These are phyloP conservation scores for Drosophila repletoides DNA, from an alignment of 1,140 invertebrate genomes.

Conservation along the genomic window DNA sequence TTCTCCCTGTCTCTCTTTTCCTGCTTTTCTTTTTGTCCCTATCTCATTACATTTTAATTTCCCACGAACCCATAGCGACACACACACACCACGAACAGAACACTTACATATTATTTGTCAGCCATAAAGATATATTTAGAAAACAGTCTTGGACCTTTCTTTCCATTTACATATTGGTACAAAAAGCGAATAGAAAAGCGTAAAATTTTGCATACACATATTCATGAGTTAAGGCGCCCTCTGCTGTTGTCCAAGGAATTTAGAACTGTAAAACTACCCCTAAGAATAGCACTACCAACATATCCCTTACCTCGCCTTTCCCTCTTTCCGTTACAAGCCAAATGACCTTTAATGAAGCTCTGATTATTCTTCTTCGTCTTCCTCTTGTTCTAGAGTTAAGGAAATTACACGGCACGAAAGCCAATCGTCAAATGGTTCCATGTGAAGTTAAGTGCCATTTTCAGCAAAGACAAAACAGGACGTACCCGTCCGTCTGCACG, in stretches of 20 bases:
- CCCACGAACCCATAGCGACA: slow-evolving; percentile 18
- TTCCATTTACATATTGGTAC: slow-evolving; percentile 61
- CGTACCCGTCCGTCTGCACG: not conserved
- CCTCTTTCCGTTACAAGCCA: slow-evolving; percentile 26
- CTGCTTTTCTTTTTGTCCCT: slow-evolving; percentile 20
- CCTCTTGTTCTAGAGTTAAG: slow-evolving; percentile 1
- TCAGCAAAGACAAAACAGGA: slow-evolving; percentile 1
- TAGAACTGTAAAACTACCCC: slow-evolving; percentile 49
- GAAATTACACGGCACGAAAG: slow-evolving; percentile 60
- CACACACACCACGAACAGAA: no score
- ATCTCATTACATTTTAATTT: slow-evolving; percentile 6
- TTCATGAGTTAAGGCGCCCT: slow-evolving; percentile 33
- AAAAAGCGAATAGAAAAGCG: slow-evolving; percentile 28
- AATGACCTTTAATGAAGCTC: slow-evolving; percentile 67
- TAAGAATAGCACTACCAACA: slow-evolving; percentile 7
- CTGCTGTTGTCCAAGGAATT: slow-evolving; percentile 38
- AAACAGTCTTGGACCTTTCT: slow-evolving; percentile 35
- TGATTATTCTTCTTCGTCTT: slow-evolving; percentile 20
- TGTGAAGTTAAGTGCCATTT: not conserved
- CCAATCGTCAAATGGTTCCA: slow-evolving; percentile 8
- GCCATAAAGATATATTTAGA: slow-evolving; percentile 64
- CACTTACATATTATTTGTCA: slow-evolving; percentile 3
- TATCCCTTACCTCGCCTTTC: slow-evolving; percentile 7
- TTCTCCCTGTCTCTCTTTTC: slow-evolving; percentile 6
- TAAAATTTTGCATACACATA: slow-evolving; percentile 52